Base-by-base conservation (phyloP, 1,140 invertebrate genomes). In the Amphibalanus amphitrite region DNA sequence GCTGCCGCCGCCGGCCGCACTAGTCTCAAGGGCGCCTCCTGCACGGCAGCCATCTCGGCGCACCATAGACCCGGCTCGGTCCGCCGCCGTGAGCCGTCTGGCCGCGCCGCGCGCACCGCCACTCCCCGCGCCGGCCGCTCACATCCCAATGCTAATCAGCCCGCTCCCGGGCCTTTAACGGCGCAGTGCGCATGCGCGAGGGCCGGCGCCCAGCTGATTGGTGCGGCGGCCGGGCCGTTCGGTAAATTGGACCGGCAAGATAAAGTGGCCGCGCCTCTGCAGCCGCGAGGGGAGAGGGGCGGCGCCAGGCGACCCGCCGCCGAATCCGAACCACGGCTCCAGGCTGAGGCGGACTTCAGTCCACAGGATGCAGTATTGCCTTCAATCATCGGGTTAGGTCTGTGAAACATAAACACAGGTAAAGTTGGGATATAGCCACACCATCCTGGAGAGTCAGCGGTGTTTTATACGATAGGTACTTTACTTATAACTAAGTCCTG, bases 1-100 rank as follows among this genome's bases (percentile, higher is more conserved):
- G n/a, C n/a, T n/a, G n/a, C n/a, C 71, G 72, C 71, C 75, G 72
- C 75, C 73, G 70, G 73, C 72, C 69, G 72, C 73, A 72, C 65
- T 47, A 38, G 33, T 38, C 33, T 4, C 33, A 15, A 4, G 4
- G 33, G 33, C 47, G 17, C 47, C 1, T 59, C 10, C 47, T 59
- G 47, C 13, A n/a, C n/a, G n/a, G n/a, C n/a, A n/a, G 47, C 13
- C 47, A 23, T 59, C 6, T 6, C 47, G 10, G 10, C 10, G 17
- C 47, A 59, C 13, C 47, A 20, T 59, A 23, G 47, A 59, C 47
- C 10, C 20, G 47, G 1, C 47, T 59, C 47, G 10, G 10, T 59
- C 13, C 10, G 13, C 6, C 10, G 15, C 33, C 33, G 33, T 4
- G 33, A 4, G 33, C 33, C 33, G 33, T 38, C 33, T 59, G 13